A percentile compares a stretch with the other conserved stretches of the same genome.
phyloP scores from a whole-genome alignment of 2,888 invertebrate species.

The Microctonus brassicae region DNA sequence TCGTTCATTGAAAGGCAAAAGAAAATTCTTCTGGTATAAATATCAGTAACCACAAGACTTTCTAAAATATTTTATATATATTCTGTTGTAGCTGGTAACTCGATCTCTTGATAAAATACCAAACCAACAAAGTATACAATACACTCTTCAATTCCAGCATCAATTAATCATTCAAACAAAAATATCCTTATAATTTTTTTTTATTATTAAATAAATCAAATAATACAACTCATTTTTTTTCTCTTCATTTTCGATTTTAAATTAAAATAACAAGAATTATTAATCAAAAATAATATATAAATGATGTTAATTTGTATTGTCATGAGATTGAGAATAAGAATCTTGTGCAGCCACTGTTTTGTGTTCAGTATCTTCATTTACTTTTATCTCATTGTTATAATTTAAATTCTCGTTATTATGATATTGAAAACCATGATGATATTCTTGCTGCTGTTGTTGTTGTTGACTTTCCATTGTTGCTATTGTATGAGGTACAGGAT shows the following conservation, averaged over 20 bases:
- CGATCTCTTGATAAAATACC: not conserved
- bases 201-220: not conserved
- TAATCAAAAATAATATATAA: not conserved
- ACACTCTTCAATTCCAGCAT: no score
- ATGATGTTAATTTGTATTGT: not conserved
- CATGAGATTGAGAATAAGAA: not conserved
- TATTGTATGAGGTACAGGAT: conserved; percentile 59
- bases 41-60: conserved; percentile 19
- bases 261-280: not conserved
- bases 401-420: conserved; percentile 14
- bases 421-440: conserved; percentile 35
- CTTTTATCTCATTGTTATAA: conserved; percentile 8
- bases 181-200: no score
- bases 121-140: no score
- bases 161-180: not conserved
- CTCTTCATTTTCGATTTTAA: no score
- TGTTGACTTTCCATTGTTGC: not conserved
- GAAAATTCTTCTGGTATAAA: not conserved
- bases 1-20: not conserved
- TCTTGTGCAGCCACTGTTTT: not conserved
- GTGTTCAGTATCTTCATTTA: not conserved
- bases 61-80: conserved; percentile 31
- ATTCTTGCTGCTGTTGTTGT: conserved; percentile 41
- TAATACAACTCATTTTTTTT: not conserved
- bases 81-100: conserved; percentile 17